phyloP scores from a whole-genome alignment of 2,888 invertebrate genomes.

The Cinara cedri region DNA sequence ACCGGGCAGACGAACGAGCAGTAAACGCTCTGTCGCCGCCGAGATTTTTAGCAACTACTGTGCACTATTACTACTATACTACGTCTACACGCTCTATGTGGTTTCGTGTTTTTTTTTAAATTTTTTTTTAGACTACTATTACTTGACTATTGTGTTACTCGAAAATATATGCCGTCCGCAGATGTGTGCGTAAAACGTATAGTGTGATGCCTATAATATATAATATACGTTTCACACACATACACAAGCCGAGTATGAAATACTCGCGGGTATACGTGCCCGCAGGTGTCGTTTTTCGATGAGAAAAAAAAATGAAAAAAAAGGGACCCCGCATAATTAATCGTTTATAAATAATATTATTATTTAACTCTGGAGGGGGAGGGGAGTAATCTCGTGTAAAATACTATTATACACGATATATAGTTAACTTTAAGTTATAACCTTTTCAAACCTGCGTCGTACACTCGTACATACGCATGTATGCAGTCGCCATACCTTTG shows the following conservation, averaged over 20 bases:
- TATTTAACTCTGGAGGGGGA: no score
- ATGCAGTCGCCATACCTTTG: no score
- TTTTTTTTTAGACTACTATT: background rate
- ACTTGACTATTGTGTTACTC: background rate
- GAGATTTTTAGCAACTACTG: background rate
- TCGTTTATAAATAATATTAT: no score
- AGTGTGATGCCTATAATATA: no score
- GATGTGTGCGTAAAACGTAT: no score
- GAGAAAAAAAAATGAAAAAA: background rate
- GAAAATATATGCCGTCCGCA: no score
- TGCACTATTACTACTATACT: background rate
- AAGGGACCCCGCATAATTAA: background rate
- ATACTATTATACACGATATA: no score
- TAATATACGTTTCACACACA: no score
- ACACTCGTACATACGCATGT: no score
- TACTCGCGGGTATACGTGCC: background rate
- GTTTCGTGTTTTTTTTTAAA: background rate
- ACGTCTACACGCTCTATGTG: background rate
- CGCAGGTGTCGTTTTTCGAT: background rate
- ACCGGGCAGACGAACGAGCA: constrained; percentile 9
- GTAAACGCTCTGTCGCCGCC: background rate
- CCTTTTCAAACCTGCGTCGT: no score
- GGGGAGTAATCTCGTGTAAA: no score
- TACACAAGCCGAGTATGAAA: background rate
- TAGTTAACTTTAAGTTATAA: no score